Evolutionary conservation across 2,888 invertebrate genomes (phyloP).

Genomic region (Arctia plantaginis): DNA sequence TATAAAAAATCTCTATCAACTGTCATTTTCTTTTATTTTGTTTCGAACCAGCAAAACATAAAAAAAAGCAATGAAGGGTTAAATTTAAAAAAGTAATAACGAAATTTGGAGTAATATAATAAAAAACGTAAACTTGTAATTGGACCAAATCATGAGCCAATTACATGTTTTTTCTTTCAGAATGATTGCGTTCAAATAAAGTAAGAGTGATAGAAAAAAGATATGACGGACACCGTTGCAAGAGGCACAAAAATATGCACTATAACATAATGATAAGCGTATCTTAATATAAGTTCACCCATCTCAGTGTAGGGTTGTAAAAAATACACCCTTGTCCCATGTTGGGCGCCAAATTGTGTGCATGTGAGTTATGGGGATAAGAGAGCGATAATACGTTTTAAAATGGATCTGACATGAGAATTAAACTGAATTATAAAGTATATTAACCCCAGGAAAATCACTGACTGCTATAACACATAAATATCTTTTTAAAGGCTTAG

Average conservation of each 20-base stretch:
- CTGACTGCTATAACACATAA: too few relatives aligned
- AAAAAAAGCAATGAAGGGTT: background rate
- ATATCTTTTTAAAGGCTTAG: too few relatives aligned
- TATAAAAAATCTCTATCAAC: conserved; percentile 75
- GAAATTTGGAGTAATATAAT: too few relatives aligned
- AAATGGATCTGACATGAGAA: background rate
- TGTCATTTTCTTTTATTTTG: conserved; percentile 59
- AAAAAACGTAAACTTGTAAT: too few relatives aligned
- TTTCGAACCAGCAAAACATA: conserved; percentile 46
- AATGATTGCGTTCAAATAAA: background rate
- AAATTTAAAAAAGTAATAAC: background rate
- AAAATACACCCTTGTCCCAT: background rate
- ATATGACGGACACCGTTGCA: background rate
- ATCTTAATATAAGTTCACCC: background rate
- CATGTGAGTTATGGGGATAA: background rate
- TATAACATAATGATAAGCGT: background rate
- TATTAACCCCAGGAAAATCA: too few relatives aligned
- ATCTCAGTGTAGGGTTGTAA: background rate
- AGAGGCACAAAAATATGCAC: background rate
- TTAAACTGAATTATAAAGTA: background rate
- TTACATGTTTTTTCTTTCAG: too few relatives aligned
- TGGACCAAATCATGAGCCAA: background rate
- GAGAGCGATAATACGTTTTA: background rate
- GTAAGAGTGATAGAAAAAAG: background rate
- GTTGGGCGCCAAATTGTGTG: background rate